phyloP scores from a whole-genome alignment of 1,140 invertebrate genomes.

The Pseudomyrmex pallidus region DNA sequence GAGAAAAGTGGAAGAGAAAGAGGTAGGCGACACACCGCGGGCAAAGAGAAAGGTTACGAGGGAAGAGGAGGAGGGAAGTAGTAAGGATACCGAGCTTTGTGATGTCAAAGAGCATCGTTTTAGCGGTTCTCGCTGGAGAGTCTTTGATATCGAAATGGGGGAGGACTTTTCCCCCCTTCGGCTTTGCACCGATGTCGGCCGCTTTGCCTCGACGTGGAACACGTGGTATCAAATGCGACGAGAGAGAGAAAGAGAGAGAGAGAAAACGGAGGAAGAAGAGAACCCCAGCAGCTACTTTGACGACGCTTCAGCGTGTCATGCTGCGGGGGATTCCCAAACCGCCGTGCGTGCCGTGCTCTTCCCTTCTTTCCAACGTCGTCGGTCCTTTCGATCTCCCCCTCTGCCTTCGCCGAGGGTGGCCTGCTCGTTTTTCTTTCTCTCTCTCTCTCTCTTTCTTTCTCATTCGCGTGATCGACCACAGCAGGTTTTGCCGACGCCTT shows the following conservation, averaged over 20 bases:
- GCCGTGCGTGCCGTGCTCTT: constrained; percentile 52
- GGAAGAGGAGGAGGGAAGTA: background rate
- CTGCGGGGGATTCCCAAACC: constrained; percentile 66
- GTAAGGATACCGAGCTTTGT: constrained; percentile 39
- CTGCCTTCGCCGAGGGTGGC: constrained; percentile 38
- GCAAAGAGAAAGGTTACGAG: constrained; percentile 43
- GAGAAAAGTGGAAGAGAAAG: constrained; percentile 54
- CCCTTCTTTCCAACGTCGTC: background rate
- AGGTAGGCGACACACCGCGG: constrained; percentile 15
- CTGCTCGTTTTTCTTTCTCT: too few species aligned
- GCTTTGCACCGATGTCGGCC: background rate
- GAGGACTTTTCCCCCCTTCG: background rate
- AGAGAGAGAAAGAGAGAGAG: constrained; percentile 56
- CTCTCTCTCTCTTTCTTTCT: background rate
- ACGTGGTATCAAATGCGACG: constrained; percentile 60
- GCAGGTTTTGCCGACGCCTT: constrained; percentile 39
- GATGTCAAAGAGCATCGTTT: constrained; percentile 56
- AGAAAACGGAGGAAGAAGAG: constrained; percentile 55
- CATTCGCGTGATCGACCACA: constrained; percentile 34
- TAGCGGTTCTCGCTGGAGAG: constrained; percentile 31
- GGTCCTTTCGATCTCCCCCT: background rate
- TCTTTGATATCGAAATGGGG: constrained; percentile 50
- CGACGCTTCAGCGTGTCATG: constrained; percentile 53
- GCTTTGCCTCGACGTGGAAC: constrained; percentile 38
- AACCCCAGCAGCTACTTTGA: constrained; percentile 69